phyloP scores from a whole-genome alignment of 2,113 vertebrate genomes.

The Pagrus major region DNA sequence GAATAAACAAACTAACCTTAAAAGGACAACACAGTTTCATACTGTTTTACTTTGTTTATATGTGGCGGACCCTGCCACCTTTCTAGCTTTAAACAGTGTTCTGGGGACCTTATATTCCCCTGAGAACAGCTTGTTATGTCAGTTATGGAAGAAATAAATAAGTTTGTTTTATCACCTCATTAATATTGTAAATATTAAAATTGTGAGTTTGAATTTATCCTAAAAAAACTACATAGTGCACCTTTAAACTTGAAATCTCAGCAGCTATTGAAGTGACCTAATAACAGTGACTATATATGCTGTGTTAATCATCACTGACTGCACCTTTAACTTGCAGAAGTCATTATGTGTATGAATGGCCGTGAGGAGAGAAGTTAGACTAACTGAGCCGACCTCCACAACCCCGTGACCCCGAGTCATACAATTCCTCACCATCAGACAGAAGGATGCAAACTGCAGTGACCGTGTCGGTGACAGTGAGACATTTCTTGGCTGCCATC shows the following conservation, averaged over 20 bases:
- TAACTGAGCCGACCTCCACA: constrained; percentile 48
- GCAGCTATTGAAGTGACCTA: background rate
- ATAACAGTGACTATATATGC: background rate
- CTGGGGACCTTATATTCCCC: too few species aligned
- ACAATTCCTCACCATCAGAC: constrained; percentile 62
- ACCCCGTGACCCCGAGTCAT: constrained; percentile 46
- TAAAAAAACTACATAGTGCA: too few species aligned
- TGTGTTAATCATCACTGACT: background rate
- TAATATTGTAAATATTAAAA: too few species aligned
- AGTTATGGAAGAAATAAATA: too few species aligned
- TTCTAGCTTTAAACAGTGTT: too few species aligned
- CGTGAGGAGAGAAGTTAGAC: constrained; percentile 46
- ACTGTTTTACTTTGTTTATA: too few species aligned
- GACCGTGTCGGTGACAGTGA: constrained; percentile 15
- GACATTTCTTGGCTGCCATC: constrained; percentile 33
- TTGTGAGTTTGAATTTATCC: too few species aligned
- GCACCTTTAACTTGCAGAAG: background rate
- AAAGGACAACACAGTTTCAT: too few species aligned
- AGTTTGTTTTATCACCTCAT: too few species aligned
- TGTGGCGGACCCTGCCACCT: too few species aligned
- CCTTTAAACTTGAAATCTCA: background rate
- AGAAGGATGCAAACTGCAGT: constrained; percentile 25
- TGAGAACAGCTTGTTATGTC: too few species aligned
- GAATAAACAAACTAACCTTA: too few species aligned
- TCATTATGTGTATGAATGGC: constrained; percentile 17